These are phyloP conservation scores for Channallabes apus DNA, from an alignment of 2,797 vertebrate species.

Conservation along the genomic window DNA sequence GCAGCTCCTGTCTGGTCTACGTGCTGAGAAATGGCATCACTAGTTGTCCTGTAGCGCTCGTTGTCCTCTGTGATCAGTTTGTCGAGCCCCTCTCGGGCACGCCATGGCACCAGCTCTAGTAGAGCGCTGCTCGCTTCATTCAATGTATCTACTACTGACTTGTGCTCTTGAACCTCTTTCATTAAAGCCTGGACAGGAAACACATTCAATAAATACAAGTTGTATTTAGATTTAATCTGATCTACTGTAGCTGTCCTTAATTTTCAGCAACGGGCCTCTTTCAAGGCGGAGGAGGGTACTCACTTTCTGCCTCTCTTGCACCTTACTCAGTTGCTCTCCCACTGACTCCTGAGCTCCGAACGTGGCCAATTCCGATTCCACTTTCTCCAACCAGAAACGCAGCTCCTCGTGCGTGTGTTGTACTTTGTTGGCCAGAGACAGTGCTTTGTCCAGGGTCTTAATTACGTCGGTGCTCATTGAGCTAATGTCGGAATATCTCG, in stretches of 20 bases:
- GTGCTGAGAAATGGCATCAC: constrained; percentile 80
- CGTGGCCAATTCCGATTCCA: constrained; percentile 78
- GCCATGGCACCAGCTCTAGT: constrained; percentile 93
- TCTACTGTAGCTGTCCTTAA: too few relatives aligned
- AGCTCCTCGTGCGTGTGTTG: constrained; percentile 80
- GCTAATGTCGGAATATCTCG: constrained; percentile 88
- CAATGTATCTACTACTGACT: constrained; percentile 81
- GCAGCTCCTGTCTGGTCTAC: constrained; percentile 90
- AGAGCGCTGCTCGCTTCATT: constrained; percentile 90
- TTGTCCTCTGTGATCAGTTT: constrained; percentile 89
- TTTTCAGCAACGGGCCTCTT: neutral
- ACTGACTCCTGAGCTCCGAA: constrained; percentile 77
- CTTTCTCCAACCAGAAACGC: constrained; percentile 82
- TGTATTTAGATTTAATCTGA: neutral
- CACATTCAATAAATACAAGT: neutral
- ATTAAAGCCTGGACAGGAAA: constrained; percentile 77
- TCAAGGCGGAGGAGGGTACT: constrained; percentile 31
- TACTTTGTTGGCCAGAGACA: constrained; percentile 81
- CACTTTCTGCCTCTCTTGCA: constrained; percentile 88
- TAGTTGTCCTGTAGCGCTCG: constrained; percentile 83
- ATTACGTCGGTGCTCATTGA: constrained; percentile 81
- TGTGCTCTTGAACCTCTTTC: constrained; percentile 82
- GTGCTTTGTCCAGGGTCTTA: constrained; percentile 84
- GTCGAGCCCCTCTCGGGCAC: constrained; percentile 90
- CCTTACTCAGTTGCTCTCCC: constrained; percentile 78